Evolutionary conservation across 1,140 invertebrate species (phyloP), one percentile per base, ranked within the genome.

Genomic region (Bactericera cockerelli): DNA sequence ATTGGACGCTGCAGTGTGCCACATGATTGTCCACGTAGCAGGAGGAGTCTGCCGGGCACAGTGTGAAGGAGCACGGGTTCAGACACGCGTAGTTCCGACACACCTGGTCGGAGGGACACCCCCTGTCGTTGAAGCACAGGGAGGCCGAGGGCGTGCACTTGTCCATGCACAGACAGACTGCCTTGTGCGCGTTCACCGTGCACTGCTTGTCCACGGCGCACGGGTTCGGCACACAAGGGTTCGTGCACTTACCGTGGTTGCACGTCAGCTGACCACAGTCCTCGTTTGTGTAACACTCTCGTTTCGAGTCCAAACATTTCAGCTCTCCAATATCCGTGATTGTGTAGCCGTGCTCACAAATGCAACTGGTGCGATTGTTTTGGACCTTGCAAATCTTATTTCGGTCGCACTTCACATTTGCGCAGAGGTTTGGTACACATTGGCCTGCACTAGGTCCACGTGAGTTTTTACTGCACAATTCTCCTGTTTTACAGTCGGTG

Each of bases 11-110:
- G 85, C 89, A 92, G 72, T 88, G 83, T 64, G 88, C 84, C 76
- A 85, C 87, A 77, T 92, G 89, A 75, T 91, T 87, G 81, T 91
- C 86, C 65, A 91, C 88, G 76, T 83, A 86, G 76, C 89, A 93
- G 67, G 87, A 87, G 59, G 85, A 81, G 69, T 86, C 84, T 65
- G 79, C 77, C 64, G 86, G 81, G 73, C 89, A 92, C 67, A 76
- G 79, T 67, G 82, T 80, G 66, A 82, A 81, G 63, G 79, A 78
- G 75, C 91, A 93, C 61, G 90, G 90, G 75, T 93, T 84, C 77
- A 87, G 80, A 72, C 91, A 93, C 75, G 87, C 82, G 73, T 85
- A 90, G 71, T 88, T 87, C 70, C 83, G 80, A 74, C 91, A 94
- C 61, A 88, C 85, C 69, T 86, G 76, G 67, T 87, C 80, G 57